Percentiles rank a stretch among this genome's conserved stretches.
phyloP scores from a whole-genome alignment of 1,140 invertebrate genomes.

The Magallana gigas region DNA sequence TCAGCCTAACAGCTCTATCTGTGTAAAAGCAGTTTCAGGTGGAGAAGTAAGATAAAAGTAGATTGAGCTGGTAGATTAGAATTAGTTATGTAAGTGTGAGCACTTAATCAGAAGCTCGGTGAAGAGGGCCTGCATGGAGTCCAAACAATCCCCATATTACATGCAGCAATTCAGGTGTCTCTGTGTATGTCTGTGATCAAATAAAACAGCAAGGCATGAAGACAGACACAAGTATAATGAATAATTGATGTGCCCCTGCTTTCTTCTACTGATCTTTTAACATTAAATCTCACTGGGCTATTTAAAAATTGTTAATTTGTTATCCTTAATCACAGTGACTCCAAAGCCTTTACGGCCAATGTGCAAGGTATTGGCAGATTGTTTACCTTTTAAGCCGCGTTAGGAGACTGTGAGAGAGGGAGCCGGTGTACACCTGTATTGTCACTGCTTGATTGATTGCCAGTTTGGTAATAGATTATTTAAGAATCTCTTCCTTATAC shows the following conservation, averaged over 20 bases:
- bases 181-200: not conserved
- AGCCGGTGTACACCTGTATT: conserved; percentile 18
- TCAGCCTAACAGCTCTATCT: not conserved
- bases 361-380: conserved; percentile 9
- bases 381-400: conserved; percentile 30
- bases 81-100: not conserved
- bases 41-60: too few relatives aligned
- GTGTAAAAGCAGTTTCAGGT: not conserved
- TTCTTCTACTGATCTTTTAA: not conserved
- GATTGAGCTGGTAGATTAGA: not conserved
- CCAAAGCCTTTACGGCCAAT: conserved; percentile 1
- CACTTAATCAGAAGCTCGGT: not conserved
- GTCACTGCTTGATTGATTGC: conserved; percentile 27
- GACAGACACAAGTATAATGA: not conserved
- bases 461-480: conserved; percentile 29
- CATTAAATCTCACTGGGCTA: not conserved
- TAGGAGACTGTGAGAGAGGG: conserved; percentile 7
- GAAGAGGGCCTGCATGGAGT: not conserved
- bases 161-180: not conserved
- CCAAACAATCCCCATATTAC: not conserved
- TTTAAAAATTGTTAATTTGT: conserved; percentile 26
- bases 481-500: conserved; percentile 24
- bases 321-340: conserved; percentile 16
- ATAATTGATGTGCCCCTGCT: not conserved
- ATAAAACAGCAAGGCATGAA: not conserved